phyloP scores from a whole-genome alignment of 2,888 invertebrate genomes.

The Mythimna albipuncta region DNA sequence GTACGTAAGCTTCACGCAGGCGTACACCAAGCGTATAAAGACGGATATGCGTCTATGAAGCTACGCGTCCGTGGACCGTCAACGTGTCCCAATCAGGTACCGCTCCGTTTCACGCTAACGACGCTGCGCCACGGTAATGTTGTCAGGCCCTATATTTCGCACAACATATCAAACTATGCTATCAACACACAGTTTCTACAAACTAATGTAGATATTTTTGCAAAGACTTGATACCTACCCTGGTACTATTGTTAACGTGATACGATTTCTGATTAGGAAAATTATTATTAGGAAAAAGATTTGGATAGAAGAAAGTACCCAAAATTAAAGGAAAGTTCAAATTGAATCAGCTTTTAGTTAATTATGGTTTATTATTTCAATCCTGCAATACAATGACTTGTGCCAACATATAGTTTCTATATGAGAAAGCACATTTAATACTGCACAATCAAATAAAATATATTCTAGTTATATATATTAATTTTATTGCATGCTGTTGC shows the following conservation, averaged over 20 bases:
- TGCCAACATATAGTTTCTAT: slow-evolving; percentile 78
- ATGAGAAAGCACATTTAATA: slow-evolving; percentile 77
- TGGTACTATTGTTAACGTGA: slow-evolving; percentile 79
- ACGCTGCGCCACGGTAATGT: too few species aligned
- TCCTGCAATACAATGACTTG: slow-evolving; percentile 67
- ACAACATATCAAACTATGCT: slow-evolving; percentile 80
- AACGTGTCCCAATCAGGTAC: too few species aligned
- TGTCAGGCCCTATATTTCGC: slow-evolving; percentile 46
- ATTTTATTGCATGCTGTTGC: slow-evolving; percentile 89
- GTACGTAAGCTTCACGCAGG: too few species aligned
- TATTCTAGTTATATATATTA: slow-evolving; percentile 82
- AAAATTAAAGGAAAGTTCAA: slow-evolving; percentile 47
- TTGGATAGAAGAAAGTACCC: slow-evolving; percentile 48
- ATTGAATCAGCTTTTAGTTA: slow-evolving; percentile 50
- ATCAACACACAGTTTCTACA: slow-evolving; percentile 73
- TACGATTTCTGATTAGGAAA: slow-evolving; percentile 75
- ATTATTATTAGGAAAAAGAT: slow-evolving; percentile 62
- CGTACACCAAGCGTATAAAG: too few species aligned
- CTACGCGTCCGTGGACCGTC: too few species aligned
- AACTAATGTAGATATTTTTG: slow-evolving; percentile 73
- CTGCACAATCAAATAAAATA: slow-evolving; percentile 81
- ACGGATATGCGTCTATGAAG: too few species aligned
- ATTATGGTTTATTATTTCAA: slow-evolving; percentile 49
- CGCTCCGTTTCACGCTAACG: too few species aligned
- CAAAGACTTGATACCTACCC: slow-evolving; percentile 79